phyloP scores from a whole-genome alignment of 2,888 invertebrate genomes.

The Palloptera scutellata region DNA sequence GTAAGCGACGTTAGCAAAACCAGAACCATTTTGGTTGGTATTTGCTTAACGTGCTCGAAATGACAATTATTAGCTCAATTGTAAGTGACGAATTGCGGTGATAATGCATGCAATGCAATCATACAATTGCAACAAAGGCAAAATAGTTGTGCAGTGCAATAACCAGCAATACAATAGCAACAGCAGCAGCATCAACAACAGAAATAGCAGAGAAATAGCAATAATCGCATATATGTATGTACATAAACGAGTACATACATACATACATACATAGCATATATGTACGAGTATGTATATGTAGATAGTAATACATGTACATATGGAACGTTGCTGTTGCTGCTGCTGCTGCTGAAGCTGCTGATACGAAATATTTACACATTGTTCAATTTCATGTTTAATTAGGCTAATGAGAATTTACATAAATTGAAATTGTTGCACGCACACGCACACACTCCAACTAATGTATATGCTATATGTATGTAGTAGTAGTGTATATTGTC shows the following conservation, averaged over 20 bases:
- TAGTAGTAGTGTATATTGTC: conserved; percentile 22
- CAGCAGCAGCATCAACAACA: background rate
- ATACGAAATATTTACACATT: conserved; percentile 42
- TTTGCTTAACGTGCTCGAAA: conserved; percentile 32
- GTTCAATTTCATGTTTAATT: conserved; percentile 48
- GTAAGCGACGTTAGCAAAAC: background rate
- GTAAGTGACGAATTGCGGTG: conserved; percentile 42
- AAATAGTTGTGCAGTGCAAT: background rate
- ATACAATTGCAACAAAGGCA: background rate
- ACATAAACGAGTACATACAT: no score
- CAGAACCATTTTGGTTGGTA: conserved; percentile 4
- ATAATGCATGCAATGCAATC: conserved; percentile 29
- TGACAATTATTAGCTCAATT: conserved; percentile 42
- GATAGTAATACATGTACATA: conserved; percentile 5
- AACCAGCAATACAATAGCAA: conserved; percentile 8
- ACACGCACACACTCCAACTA: conserved; percentile 9
- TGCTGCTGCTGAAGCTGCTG: background rate
- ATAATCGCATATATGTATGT: no score
- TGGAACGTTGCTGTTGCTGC: background rate
- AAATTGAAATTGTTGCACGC: conserved; percentile 30
- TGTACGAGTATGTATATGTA: conserved; percentile 22
- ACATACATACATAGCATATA: background rate
- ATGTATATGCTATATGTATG: conserved; percentile 2
- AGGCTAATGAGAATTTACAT: conserved; percentile 47
- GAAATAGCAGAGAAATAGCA: background rate